Evolutionary conservation across 2,888 invertebrate species (phyloP).

Genomic region (Brenthis ino): DNA sequence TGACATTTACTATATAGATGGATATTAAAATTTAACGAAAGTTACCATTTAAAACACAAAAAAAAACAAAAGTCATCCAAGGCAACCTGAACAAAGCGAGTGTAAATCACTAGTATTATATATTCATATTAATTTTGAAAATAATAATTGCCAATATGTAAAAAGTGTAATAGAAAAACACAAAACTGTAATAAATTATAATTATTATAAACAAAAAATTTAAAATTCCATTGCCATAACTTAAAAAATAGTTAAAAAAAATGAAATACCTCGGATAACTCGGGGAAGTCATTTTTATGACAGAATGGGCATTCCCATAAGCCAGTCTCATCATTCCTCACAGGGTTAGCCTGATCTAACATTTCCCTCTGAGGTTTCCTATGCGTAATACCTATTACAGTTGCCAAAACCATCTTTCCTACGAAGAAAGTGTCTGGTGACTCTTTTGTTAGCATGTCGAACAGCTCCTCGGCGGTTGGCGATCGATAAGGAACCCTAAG

Average conservation of each 20-base stretch:
- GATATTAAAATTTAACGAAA: too few species aligned
- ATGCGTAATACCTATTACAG: constrained; percentile 91
- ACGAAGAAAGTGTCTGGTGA: constrained; percentile 96
- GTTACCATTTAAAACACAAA: too few species aligned
- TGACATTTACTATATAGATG: too few species aligned
- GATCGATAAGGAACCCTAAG: constrained; percentile 89
- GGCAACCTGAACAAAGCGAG: too few species aligned
- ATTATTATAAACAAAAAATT: too few species aligned
- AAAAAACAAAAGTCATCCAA: too few species aligned
- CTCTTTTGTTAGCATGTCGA: constrained; percentile 98
- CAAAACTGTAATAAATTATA: too few species aligned
- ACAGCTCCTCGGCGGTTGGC: constrained; percentile 92
- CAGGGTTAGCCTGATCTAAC: constrained; percentile 97
- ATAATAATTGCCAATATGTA: too few species aligned
- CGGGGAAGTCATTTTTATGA: constrained; percentile 96
- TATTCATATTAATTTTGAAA: too few species aligned
- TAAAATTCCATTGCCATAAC: too few species aligned
- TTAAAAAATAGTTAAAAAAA: background rate
- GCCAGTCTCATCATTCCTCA: constrained; percentile 95
- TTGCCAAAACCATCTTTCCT: constrained; percentile 91
- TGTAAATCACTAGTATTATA: too few species aligned
- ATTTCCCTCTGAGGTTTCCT: constrained; percentile 96
- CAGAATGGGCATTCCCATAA: constrained; percentile 99
- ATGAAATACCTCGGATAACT: constrained; percentile 88
- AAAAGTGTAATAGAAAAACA: too few species aligned